Evolutionary conservation across 2,888 invertebrate genomes (phyloP), one percentile per base, ranked within the genome.

Genomic region (Drosophila koepferae): DNA sequence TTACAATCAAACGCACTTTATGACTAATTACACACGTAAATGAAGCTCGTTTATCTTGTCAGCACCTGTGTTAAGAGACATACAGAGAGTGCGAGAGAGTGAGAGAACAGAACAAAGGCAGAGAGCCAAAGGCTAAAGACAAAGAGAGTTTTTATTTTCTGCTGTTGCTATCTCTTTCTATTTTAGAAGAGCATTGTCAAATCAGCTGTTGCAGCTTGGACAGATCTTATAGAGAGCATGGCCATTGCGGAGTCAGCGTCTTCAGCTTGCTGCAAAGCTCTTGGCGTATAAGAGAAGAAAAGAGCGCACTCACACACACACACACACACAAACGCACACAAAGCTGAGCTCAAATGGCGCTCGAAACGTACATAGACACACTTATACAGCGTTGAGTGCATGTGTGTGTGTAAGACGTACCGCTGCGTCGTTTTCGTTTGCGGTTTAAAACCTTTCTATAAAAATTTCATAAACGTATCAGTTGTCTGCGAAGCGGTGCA

Each of bases 401-500:
- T 36, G 49, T 49, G 54, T 56, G 59, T 49, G 60, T 66, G 77
- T 73, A 82, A 82, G 73, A 80, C 83, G 75, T 51, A 77, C 80
- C 72, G 77, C 68, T 54, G 74, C 63, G 76, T 54, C 72, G 80
- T 59, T 64, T 60, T 75, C 76, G 80, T 60, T 60, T 2, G 76
- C 77, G 60, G 77, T 62, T 78, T 82, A 82, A 89, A 91, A 90
- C 89, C 86, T 90, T 90, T 91, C 89, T 82, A 91, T 86, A 89
- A 86, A 86, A 86, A 83, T 86, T 91, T 88, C 75, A 81, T 85
- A 90, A 90, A 81, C 82, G 81, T 86, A 81, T 92, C 88, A 91
- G 91, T 91, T 91, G 91, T 89, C 89, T 91, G 86, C 84, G 89
- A 87, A 91, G 80, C 92, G 90, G 87, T 90, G 87, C 81, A 80